These are phyloP conservation scores for Ectemnius lituratus DNA, from an alignment of 2,888 invertebrate species.

Conservation along the genomic window DNA sequence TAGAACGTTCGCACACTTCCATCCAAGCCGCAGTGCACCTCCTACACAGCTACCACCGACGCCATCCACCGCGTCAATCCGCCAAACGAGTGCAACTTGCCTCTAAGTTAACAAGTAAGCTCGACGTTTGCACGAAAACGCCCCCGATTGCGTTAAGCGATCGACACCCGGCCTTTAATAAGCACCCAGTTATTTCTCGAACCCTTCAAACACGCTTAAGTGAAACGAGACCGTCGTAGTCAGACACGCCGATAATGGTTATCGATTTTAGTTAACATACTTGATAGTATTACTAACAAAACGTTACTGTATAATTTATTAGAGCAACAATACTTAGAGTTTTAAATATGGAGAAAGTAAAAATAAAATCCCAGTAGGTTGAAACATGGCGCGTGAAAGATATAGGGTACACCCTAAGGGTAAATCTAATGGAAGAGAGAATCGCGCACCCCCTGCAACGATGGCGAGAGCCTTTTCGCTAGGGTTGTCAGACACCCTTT, in stretches of 20 bases:
- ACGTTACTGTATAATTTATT: too few species aligned
- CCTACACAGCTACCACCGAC: not conserved
- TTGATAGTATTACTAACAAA: too few species aligned
- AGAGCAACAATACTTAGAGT: too few species aligned
- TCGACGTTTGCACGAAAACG: slow-evolving; percentile 50
- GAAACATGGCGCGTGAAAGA: slow-evolving; percentile 27
- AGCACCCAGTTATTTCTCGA: too few species aligned
- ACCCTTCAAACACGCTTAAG: too few species aligned
- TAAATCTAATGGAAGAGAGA: slow-evolving; percentile 45
- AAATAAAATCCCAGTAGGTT: too few species aligned
- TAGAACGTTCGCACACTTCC: slow-evolving; percentile 52
- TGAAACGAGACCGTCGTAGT: too few species aligned
- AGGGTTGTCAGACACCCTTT: slow-evolving; percentile 68
- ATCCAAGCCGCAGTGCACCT: slow-evolving; percentile 34
- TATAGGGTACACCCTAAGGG: slow-evolving; percentile 45
- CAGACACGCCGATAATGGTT: too few species aligned
- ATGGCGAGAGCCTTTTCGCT: slow-evolving; percentile 42
- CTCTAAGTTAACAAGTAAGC: slow-evolving; percentile 46
- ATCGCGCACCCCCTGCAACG: slow-evolving; percentile 25
- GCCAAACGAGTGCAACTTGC: slow-evolving; percentile 28
- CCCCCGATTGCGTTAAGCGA: slow-evolving; percentile 29
- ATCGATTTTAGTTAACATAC: too few species aligned
- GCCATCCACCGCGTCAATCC: not conserved
- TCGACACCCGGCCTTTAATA: too few species aligned
- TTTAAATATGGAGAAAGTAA: too few species aligned